Evolutionary conservation across 2,113 vertebrate genomes (phyloP), one percentile per base, ranked within the genome.

Genomic region (Amphiprion ocellaris): DNA sequence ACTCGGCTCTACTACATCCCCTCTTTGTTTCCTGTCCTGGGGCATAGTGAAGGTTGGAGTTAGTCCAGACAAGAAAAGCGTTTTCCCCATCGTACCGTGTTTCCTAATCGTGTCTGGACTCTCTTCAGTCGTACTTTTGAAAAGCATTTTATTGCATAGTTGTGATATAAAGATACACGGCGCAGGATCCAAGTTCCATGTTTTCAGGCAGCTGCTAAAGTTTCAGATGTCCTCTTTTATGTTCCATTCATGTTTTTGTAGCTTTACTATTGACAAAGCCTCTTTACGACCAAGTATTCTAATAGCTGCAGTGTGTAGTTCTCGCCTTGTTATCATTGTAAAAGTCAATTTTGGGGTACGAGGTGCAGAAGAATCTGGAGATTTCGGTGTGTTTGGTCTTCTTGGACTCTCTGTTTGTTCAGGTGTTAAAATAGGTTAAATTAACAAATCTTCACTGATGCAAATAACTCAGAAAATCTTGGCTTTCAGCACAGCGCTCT

Each of bases 401-500:
- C 41, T 63, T 16, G 26, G 66, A 50, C 2, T 0, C 2, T 0
- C 2, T 58, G 50, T 54, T 74, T 77, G 33, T 79, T n/a, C 11
- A 50, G 55, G 1, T 76, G 62, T 60, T 70, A 41, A 75, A 73
- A 49, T 44, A 9, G 33, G 33, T 37, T 37, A 37, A 37, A 37
- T 37, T 24, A 0, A 59, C 14, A 50, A 64, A 62, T 28, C 21
- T 39, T 62, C 55, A 52, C 56, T 49, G 52, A 69, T 55, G 66
- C 41, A 21, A 5, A 65, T 26, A 49, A 24, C 67, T 23, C 21
- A 60, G 24, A 37, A 63, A 54, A 50, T 53, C 7, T 39, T 47
- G 47, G 55, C 50, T 66, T 65, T 87, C n/a, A 52, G 19, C 44
- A 54, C 65, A 67, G 56, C 17, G 19, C 60, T 76, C 60, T 62